Percentiles rank a stretch among this genome's conserved stretches.
These are phyloP conservation scores for Antitype chi DNA, from an alignment of 2,888 invertebrate species.

Conservation along the genomic window DNA sequence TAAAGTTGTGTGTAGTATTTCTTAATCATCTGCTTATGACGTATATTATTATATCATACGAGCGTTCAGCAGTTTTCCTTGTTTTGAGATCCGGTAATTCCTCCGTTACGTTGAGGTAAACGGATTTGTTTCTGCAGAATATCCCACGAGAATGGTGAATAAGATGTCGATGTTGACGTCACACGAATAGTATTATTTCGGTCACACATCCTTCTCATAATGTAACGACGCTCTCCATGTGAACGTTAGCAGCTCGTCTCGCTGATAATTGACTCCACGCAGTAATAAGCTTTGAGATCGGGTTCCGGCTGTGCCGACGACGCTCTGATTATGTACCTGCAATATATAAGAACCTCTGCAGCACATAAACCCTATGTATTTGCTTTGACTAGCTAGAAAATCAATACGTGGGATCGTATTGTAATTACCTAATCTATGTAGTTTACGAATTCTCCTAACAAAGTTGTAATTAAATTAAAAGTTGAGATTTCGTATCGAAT, in stretches of 20 bases:
- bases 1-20: conserved; percentile 44
- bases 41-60: conserved; percentile 59
- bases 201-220: conserved; percentile 72
- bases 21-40: conserved; percentile 53
- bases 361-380: conserved; percentile 25
- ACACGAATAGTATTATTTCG: conserved; percentile 61
- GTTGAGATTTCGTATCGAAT: conserved; percentile 15
- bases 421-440: conserved; percentile 8
- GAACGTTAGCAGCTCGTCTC: conserved; percentile 49
- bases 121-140: conserved; percentile 64
- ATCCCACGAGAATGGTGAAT: conserved; percentile 59
- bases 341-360: conserved; percentile 21
- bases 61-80: conserved; percentile 62
- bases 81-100: conserved; percentile 64
- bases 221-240: conserved; percentile 60
- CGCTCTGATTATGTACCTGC: conserved; percentile 35
- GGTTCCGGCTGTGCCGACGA: conserved; percentile 43
- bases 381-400: conserved; percentile 15
- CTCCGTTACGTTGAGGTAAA: conserved; percentile 58
- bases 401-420: conserved; percentile 28
- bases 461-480: conserved; percentile 4
- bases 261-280: conserved; percentile 52
- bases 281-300: conserved; percentile 53
- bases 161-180: conserved; percentile 70
- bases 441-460: conserved; percentile 13